These are phyloP conservation scores for Tetrax tetrax DNA, from an alignment of 2,113 vertebrate species.

Conservation along the genomic window DNA sequence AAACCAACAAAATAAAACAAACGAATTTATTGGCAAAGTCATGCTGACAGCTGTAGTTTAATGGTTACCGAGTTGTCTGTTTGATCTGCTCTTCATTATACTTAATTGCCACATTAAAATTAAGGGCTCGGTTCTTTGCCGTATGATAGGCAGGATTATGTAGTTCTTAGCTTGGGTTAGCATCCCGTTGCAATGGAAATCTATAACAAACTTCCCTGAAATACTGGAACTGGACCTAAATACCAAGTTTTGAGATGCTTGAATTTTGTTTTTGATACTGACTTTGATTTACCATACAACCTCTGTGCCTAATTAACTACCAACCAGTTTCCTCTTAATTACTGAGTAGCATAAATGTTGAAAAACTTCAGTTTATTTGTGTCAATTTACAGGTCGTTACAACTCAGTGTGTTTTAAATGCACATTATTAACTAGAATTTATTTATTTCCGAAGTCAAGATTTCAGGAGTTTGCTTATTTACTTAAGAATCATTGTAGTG, in stretches of 20 bases:
- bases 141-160: not conserved
- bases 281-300: not conserved
- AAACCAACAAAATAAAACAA: not conserved
- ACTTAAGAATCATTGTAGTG: not conserved
- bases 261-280: accelerated
- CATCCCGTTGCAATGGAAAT: not conserved
- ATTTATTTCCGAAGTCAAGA: not conserved
- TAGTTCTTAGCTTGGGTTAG: not conserved
- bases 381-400: not conserved
- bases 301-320: not conserved
- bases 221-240: not conserved
- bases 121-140: not conserved
- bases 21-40: not conserved
- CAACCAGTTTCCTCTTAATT: not conserved
- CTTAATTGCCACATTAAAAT: not conserved
- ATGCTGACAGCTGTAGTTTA: not conserved
- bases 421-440: not conserved
- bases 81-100: not conserved
- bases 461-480: not conserved
- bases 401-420: not conserved
- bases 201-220: not conserved
- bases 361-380: not conserved
- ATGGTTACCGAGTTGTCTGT: not conserved
- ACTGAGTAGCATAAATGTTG: not conserved
- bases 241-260: not conserved